These are phyloP conservation scores for Bostrychus sinensis DNA, from an alignment of 2,113 vertebrate species.

Conservation along the genomic window DNA sequence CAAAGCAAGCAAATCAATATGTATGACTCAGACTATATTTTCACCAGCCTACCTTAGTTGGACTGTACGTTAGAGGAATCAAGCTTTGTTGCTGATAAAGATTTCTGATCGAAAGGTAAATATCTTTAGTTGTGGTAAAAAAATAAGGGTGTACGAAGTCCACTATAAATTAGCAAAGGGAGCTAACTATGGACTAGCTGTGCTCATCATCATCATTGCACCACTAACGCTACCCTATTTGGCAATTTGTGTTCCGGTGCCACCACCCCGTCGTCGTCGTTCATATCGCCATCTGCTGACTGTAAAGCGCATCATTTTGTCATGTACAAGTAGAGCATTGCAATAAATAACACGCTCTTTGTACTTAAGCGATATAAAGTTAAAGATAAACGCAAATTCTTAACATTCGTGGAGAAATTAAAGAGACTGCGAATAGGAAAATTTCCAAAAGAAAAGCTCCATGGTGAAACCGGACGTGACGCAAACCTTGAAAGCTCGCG, in stretches of 20 bases:
- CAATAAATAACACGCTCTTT: neutral
- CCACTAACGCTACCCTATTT: constrained; percentile 40
- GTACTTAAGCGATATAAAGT: neutral
- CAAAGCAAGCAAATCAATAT: no score
- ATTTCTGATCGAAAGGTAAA: no score
- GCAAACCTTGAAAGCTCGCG: neutral
- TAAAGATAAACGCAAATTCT: neutral
- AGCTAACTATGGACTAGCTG: neutral
- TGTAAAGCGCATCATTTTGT: neutral
- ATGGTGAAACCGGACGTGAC: neutral
- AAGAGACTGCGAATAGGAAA: no score
- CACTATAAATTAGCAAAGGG: neutral
- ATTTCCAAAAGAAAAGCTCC: neutral
- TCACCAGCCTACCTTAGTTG: neutral
- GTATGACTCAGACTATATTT: no score
- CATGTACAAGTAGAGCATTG: neutral
- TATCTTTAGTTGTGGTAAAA: no score
- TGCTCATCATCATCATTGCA: neutral
- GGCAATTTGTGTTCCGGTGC: neutral
- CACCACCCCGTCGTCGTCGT: neutral
- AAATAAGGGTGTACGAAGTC: no score
- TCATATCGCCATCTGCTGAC: neutral
- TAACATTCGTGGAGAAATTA: no score
- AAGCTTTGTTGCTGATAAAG: neutral
- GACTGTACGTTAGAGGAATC: no score